These are phyloP conservation scores for Stegostoma tigrinum DNA, from an alignment of 2,113 vertebrate species.

Conservation along the genomic window DNA sequence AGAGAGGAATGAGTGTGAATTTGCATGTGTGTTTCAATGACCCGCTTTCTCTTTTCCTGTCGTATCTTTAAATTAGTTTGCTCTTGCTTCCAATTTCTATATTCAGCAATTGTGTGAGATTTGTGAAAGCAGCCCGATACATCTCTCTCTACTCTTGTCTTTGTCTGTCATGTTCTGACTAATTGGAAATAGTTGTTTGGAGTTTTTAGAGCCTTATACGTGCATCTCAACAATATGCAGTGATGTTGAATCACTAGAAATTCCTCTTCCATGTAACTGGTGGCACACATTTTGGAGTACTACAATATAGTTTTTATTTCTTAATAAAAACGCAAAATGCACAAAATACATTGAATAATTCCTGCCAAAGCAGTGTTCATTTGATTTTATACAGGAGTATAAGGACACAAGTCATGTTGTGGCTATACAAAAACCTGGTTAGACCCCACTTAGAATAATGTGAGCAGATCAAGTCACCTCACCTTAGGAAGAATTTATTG, in stretches of 20 bases:
- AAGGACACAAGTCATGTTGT: too few relatives aligned
- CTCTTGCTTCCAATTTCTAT: not conserved
- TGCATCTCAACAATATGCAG: not conserved
- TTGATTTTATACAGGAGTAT: not conserved
- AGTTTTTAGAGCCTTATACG: not conserved
- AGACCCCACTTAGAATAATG: too few relatives aligned
- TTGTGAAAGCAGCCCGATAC: too few relatives aligned
- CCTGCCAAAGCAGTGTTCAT: not conserved
- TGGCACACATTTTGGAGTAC: not conserved
- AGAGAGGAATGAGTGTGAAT: conserved; percentile 47
- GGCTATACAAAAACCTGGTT: too few relatives aligned
- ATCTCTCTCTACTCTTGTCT: not conserved
- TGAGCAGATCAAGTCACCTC: too few relatives aligned
- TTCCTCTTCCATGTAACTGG: not conserved
- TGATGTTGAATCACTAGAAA: not conserved
- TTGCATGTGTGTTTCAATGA: conserved; percentile 39
- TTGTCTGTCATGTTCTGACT: not conserved
- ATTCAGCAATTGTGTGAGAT: not conserved
- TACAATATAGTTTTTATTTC: not conserved
- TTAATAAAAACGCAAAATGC: not conserved
- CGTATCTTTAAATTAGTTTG: not conserved
- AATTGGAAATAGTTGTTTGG: not conserved
- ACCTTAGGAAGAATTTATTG: too few relatives aligned
- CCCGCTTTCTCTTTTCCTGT: conserved; percentile 37
- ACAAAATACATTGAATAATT: not conserved